phyloP scores from a whole-genome alignment of 1,140 invertebrate genomes.

The Heliconius himera region DNA sequence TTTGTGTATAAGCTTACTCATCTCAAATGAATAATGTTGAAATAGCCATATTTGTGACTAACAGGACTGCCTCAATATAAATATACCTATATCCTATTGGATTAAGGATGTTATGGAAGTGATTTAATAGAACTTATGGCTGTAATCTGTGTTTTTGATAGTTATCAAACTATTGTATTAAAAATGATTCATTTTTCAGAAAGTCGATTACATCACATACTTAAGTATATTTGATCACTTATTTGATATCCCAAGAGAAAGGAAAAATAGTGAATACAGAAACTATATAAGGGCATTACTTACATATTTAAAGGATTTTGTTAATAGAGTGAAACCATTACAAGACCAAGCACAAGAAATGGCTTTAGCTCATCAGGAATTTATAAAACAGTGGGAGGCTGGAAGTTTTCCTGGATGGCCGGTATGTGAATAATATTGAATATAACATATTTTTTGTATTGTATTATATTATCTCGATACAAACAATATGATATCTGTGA shows the following conservation, averaged over 20 bases:
- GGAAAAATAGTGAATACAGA: slow-evolving; percentile 96
- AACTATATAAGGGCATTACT: slow-evolving; percentile 93
- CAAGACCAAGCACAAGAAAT: slow-evolving; percentile 92
- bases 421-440: slow-evolving; percentile 77
- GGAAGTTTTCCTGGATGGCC: slow-evolving; percentile 97
- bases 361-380: slow-evolving; percentile 90
- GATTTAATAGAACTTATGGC: no score
- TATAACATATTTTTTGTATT: no score
- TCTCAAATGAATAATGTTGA: no score
- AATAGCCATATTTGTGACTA: no score
- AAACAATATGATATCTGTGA: no score
- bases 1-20: no score
- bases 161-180: background rate
- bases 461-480: no score
- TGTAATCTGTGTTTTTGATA: no score
- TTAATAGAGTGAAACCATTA: slow-evolving; percentile 94
- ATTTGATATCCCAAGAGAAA: slow-evolving; percentile 97
- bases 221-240: slow-evolving; percentile 97
- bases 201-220: slow-evolving; percentile 98
- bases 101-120: no score
- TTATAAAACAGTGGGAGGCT: slow-evolving; percentile 93
- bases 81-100: no score
- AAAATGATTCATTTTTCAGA: slow-evolving; percentile 82
- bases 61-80: no score
- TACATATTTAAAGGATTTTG: slow-evolving; percentile 94